A percentile compares a stretch with the other conserved stretches of the same genome.
Evolutionary conservation across 2,888 invertebrate genomes (phyloP).

Genomic region (Drosophila koepferae): DNA sequence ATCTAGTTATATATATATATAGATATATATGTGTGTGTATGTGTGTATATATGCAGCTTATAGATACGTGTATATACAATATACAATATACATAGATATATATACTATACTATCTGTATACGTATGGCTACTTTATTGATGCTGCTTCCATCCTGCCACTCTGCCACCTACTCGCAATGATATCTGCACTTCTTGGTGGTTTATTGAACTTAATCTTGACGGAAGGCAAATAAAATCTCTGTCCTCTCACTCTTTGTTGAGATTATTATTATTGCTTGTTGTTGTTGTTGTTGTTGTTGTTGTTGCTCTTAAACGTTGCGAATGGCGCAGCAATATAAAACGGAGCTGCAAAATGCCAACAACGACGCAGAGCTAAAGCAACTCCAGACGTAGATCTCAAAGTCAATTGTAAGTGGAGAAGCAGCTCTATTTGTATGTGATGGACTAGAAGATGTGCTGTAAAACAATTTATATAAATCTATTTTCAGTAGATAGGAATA

Average conservation of each 20-base stretch:
- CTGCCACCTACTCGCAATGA: constrained; percentile 18
- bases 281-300: constrained; percentile 29
- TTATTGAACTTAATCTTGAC: constrained; percentile 74
- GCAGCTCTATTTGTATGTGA: background rate
- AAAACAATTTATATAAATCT: no score
- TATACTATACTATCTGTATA: background rate
- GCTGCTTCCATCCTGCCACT: background rate
- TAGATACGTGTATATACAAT: background rate
- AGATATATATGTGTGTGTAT: no score
- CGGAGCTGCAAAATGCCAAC: constrained; percentile 34
- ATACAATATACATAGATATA: background rate
- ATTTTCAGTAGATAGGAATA: no score
- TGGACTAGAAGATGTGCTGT: background rate
- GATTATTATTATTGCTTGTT: background rate
- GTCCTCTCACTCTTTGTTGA: constrained; percentile 14
- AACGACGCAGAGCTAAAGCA: constrained; percentile 21
- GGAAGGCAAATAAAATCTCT: constrained; percentile 62
- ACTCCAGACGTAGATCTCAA: constrained; percentile 5
- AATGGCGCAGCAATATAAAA: constrained; percentile 64
- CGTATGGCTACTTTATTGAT: background rate
- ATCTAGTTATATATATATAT: background rate
- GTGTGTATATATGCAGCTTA: background rate
- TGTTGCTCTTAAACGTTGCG: constrained; percentile 39
- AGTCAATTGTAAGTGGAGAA: constrained; percentile 25
- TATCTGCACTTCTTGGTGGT: constrained; percentile 34